phyloP scores from a whole-genome alignment of 2,888 invertebrate species.

The Drosophila recens region DNA sequence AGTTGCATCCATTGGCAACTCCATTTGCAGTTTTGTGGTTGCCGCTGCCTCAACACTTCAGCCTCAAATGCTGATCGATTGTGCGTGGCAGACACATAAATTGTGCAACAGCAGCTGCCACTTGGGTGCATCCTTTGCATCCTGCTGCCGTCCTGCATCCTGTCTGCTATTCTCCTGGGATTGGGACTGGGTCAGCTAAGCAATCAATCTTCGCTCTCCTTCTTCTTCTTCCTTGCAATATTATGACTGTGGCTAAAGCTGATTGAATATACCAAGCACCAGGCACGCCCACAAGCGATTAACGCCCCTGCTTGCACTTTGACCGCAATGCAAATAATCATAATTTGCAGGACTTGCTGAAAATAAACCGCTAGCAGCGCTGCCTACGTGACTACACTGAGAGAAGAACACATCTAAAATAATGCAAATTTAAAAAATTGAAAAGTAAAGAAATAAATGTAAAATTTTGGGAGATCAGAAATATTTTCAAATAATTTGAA shows the following conservation, averaged over 20 bases:
- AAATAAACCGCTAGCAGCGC: conserved; percentile 34
- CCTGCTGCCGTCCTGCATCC: conserved; percentile 3
- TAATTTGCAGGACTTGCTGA: conserved; percentile 52
- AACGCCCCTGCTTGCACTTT: conserved; percentile 56
- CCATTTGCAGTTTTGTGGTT: conserved; percentile 61
- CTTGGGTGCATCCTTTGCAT: conserved; percentile 35
- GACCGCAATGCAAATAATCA: conserved; percentile 70
- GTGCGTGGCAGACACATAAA: conserved; percentile 53
- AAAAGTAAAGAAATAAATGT: neutral
- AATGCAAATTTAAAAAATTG: neutral
- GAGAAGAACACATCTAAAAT: conserved; percentile 14
- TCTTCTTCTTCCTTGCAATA: neutral
- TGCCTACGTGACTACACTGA: conserved; percentile 54
- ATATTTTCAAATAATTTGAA: neutral
- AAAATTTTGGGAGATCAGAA: neutral
- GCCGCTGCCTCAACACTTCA: conserved; percentile 44
- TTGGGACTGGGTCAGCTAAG: conserved; percentile 45
- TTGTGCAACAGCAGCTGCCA: conserved; percentile 13
- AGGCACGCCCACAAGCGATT: conserved; percentile 32
- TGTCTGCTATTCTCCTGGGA: conserved; percentile 22
- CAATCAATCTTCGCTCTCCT: conserved; percentile 39
- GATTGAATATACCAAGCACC: conserved; percentile 40
- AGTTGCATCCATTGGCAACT: conserved; percentile 43
- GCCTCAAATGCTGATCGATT: conserved; percentile 39
- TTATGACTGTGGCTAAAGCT: conserved; percentile 16